These are phyloP conservation scores for Pyrochroa serraticornis DNA, from an alignment of 2,888 invertebrate genomes.

Conservation along the genomic window DNA sequence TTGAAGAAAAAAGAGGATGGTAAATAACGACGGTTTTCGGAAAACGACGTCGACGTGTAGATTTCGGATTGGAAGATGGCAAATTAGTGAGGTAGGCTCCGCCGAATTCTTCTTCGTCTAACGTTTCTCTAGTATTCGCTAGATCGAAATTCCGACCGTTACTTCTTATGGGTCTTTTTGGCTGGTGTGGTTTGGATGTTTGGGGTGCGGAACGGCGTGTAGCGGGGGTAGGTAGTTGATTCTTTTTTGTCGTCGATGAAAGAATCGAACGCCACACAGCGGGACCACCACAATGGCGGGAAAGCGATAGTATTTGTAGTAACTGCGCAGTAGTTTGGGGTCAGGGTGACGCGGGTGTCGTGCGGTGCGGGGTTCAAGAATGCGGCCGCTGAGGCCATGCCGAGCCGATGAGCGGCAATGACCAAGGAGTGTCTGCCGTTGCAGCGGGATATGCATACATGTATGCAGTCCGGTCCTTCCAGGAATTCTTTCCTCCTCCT, in stretches of 20 bases:
- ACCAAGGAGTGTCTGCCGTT: slow-evolving; percentile 50
- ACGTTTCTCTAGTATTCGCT: too few relatives aligned
- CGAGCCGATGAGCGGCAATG: slow-evolving; percentile 43
- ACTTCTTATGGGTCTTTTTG: too few relatives aligned
- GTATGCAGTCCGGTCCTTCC: slow-evolving; percentile 45
- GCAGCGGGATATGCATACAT: slow-evolving; percentile 39
- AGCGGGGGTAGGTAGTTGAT: slow-evolving; percentile 22
- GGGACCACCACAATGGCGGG: slow-evolving; percentile 37
- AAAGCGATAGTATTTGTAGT: slow-evolving; percentile 38
- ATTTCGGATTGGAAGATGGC: too few relatives aligned
- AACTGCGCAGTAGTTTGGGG: slow-evolving; percentile 39
- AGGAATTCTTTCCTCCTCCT: slow-evolving; percentile 40
- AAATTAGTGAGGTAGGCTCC: too few relatives aligned
- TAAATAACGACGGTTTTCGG: too few relatives aligned
- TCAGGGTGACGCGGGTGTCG: slow-evolving; percentile 28
- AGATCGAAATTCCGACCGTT: too few relatives aligned
- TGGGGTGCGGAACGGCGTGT: background rate
- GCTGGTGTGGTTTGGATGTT: too few relatives aligned
- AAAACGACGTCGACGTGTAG: too few relatives aligned
- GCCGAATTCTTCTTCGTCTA: too few relatives aligned
- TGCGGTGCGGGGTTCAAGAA: slow-evolving; percentile 40
- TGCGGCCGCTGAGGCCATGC: slow-evolving; percentile 50
- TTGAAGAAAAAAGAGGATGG: too few relatives aligned
- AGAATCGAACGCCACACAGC: slow-evolving; percentile 24
- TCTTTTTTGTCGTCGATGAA: slow-evolving; percentile 29